phyloP scores from a whole-genome alignment of 2,113 vertebrate genomes.

The Amphiprion percula region DNA sequence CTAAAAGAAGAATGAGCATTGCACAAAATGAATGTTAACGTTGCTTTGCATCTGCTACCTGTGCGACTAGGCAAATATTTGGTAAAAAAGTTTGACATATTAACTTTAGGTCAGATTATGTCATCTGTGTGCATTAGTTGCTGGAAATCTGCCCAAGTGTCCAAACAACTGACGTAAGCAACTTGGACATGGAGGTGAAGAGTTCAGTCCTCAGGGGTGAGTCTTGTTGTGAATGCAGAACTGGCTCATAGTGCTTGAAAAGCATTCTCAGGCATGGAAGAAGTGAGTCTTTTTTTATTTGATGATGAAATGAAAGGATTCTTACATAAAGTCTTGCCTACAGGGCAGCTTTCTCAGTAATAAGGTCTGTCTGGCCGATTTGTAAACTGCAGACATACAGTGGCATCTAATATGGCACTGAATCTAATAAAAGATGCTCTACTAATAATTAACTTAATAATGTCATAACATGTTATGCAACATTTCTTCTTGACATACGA shows the following conservation, averaged over 20 bases:
- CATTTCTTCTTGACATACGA: slow-evolving; percentile 44
- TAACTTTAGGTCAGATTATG: no score
- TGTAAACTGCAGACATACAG: slow-evolving; percentile 9
- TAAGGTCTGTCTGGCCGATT: slow-evolving; percentile 10
- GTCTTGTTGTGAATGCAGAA: no score
- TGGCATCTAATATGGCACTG: slow-evolving; percentile 11
- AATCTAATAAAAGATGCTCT: slow-evolving; percentile 19
- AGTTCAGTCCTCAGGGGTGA: no score
- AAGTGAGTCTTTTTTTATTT: background rate
- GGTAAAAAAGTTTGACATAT: no score
- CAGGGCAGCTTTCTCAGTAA: background rate
- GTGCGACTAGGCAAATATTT: no score
- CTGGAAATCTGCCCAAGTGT: no score
- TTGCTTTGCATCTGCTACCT: no score
- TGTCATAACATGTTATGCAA: slow-evolving; percentile 29
- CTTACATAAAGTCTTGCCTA: background rate
- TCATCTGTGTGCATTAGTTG: no score
- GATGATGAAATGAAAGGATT: background rate
- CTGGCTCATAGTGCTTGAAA: background rate
- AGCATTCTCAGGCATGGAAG: background rate
- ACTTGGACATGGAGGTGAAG: no score
- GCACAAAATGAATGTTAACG: no score
- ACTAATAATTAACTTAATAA: slow-evolving; percentile 41
- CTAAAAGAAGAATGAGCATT: no score
- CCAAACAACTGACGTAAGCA: no score